Percentiles rank a stretch among this genome's conserved stretches.
phyloP scores from a whole-genome alignment of 2,888 invertebrate species.

The Hirtodrosophila cameraria region DNA sequence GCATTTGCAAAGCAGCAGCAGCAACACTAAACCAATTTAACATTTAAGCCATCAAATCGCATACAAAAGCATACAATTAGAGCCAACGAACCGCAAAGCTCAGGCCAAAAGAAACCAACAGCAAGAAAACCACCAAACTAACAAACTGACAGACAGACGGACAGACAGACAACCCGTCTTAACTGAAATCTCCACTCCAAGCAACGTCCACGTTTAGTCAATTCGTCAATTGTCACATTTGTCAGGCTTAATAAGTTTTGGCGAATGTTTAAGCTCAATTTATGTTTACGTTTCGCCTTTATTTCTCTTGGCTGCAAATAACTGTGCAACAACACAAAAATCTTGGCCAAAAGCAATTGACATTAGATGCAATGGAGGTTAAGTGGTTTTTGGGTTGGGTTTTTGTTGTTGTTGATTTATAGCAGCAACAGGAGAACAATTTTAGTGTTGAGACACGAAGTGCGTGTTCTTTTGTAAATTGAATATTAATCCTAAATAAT shows the following conservation, averaged over 20 bases:
- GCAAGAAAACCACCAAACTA: constrained; percentile 3
- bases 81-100: constrained; percentile 37
- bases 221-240: constrained; percentile 76
- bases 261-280: constrained; percentile 66
- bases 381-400: constrained; percentile 53
- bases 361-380: constrained; percentile 44
- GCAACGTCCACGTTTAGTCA: constrained; percentile 32
- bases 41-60: constrained; percentile 49
- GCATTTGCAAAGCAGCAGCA: constrained; percentile 51
- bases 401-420: constrained; percentile 20
- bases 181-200: background rate
- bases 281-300: constrained; percentile 56
- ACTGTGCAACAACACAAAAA: no score
- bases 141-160: constrained; percentile 4
- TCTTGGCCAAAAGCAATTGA: constrained; percentile 21
- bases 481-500: no score
- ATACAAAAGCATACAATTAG: constrained; percentile 22
- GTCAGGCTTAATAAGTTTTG: constrained; percentile 68
- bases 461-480: no score
- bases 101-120: constrained; percentile 17
- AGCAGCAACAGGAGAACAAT: constrained; percentile 9
- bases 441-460: background rate
- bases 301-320: constrained; percentile 25
- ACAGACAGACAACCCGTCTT: constrained; percentile 16
- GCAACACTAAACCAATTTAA: constrained; percentile 55